Conservation (phyloP, 2,888 invertebrate species). For the Troglohyphantes excavatus region DNA sequence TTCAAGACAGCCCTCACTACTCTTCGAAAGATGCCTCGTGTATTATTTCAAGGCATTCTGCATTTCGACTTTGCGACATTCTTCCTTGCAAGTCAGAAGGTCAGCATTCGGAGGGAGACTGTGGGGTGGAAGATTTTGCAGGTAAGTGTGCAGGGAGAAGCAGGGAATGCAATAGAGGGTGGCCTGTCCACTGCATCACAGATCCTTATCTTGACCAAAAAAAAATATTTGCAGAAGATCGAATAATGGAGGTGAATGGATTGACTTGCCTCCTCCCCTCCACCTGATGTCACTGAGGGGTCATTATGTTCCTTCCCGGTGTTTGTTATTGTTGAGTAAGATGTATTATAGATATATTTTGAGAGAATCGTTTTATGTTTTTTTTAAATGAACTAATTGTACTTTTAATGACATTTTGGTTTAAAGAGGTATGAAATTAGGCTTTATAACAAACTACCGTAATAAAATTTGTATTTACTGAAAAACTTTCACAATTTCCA, state of each 20-base stretch:
- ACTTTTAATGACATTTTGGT: no score
- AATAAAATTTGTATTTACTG: no score
- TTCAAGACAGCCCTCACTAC: not conserved
- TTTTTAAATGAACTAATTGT: no score
- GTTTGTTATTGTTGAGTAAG: no score
- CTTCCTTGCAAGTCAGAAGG: conserved; percentile 43
- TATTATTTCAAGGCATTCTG: conserved; percentile 38
- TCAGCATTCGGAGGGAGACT: conserved; percentile 20
- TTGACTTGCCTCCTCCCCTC: not conserved
- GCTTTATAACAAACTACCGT: no score
- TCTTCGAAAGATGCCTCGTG: not conserved
- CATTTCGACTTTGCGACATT: conserved; percentile 37
- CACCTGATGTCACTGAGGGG: conserved; percentile 14
- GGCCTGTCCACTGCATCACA: conserved; percentile 27
- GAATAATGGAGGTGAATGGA: conserved; percentile 41
- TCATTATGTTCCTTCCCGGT: conserved; percentile 24
- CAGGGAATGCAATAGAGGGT: conserved; percentile 26
- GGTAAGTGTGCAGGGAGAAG: not conserved
- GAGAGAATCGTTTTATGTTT: no score
- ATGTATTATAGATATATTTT: no score
- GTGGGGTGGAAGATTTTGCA: no score
- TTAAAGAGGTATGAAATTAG: no score
- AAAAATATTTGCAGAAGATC: conserved; percentile 53
- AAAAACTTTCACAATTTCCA: no score
- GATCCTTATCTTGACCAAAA: conserved; percentile 61